These are phyloP conservation scores for Penelope pileata DNA, from an alignment of 2,113 vertebrate genomes.

Conservation along the genomic window DNA sequence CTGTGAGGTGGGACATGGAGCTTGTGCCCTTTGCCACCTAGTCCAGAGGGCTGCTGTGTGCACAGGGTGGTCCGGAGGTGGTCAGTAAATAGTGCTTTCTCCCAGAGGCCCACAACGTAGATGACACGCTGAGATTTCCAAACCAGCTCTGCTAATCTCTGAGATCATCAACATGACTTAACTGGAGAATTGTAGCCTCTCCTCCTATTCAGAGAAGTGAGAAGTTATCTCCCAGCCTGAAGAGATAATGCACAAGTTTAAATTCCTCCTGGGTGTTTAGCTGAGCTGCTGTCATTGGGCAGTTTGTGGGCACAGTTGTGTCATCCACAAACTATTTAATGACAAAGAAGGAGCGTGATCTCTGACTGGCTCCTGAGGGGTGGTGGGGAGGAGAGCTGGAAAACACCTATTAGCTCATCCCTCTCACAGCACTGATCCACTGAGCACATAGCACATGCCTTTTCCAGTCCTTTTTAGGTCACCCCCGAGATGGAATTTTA, in stretches of 20 bases:
- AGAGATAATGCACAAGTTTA: background rate
- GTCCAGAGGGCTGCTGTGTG: fast-evolving
- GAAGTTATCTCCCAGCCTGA: background rate
- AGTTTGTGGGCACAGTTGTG: background rate
- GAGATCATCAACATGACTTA: constrained; percentile 5
- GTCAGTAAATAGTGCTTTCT: background rate
- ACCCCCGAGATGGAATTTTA: constrained; percentile 57
- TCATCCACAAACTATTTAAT: constrained; percentile 54
- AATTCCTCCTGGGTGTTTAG: background rate
- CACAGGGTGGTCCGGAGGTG: background rate
- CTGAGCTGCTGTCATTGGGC: constrained; percentile 29
- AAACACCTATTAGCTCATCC: constrained; percentile 63
- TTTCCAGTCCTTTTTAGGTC: constrained; percentile 69
- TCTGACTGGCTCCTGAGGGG: constrained; percentile 37
- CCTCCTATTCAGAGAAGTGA: background rate
- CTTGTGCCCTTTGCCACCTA: background rate
- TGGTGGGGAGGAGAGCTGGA: constrained; percentile 1
- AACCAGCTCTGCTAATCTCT: constrained; percentile 16
- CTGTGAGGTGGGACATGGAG: background rate
- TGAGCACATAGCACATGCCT: background rate
- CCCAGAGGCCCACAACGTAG: background rate
- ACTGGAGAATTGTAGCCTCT: background rate
- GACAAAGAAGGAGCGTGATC: constrained; percentile 27
- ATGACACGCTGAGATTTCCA: constrained; percentile 6
- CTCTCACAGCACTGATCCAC: background rate